Evolutionary conservation across 1,140 invertebrate genomes (phyloP).

Genomic region (Atta texana): DNA sequence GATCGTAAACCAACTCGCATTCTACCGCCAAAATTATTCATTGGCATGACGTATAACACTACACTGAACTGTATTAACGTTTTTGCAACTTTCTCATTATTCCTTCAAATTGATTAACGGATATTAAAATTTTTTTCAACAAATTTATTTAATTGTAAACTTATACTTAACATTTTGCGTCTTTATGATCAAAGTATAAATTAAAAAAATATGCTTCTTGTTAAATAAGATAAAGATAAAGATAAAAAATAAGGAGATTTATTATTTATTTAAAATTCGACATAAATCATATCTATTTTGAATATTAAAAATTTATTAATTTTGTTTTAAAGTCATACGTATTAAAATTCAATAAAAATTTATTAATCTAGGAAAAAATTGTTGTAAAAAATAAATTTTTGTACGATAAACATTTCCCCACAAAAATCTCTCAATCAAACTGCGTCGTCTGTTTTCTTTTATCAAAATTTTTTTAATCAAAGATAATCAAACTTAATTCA

Average conservation of each 20-base stretch:
- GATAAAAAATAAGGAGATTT: not conserved
- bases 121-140: not conserved
- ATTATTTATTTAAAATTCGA: not conserved
- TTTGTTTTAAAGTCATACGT: too few species aligned
- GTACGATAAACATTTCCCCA: too few species aligned
- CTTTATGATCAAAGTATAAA: not conserved
- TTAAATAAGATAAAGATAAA: not conserved
- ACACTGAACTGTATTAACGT: not conserved
- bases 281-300: too few species aligned
- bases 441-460: too few species aligned
- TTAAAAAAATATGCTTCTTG: not conserved
- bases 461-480: not conserved
- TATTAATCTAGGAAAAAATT: too few species aligned
- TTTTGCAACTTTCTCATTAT: not conserved
- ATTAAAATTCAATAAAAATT: too few species aligned
- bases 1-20: constrained; percentile 32
- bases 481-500: too few species aligned
- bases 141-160: not conserved
- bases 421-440: too few species aligned
- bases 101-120: not conserved
- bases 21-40: not conserved
- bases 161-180: not conserved
- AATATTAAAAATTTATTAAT: too few species aligned
- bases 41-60: not conserved
- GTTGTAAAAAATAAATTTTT: too few species aligned